Percentiles rank a stretch among this genome's conserved stretches.
Evolutionary conservation across 2,797 vertebrate genomes (phyloP).

Genomic region (Rhinophrynus dorsalis): DNA sequence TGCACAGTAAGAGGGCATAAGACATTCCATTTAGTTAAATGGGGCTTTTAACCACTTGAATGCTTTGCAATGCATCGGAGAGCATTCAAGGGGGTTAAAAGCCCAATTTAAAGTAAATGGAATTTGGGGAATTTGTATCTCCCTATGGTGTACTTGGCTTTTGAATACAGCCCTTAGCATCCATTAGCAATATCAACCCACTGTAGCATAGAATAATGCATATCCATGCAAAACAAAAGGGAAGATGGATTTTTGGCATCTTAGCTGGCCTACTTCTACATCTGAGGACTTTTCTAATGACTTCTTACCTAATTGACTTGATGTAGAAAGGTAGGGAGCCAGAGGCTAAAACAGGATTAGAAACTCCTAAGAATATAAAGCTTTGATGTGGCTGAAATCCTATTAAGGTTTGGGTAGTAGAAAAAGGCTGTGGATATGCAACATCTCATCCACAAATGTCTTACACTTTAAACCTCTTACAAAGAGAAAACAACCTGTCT

Average conservation of each 20-base stretch:
- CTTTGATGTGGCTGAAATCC: conserved; percentile 67
- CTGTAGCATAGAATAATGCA: no score
- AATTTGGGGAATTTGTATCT: no score
- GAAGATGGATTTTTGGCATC: conserved; percentile 13
- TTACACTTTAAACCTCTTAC: conserved; percentile 46
- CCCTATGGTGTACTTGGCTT: no score
- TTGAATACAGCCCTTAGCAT: no score
- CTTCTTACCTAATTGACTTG: conserved; percentile 67
- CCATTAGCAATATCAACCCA: no score
- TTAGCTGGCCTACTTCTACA: conserved; percentile 52
- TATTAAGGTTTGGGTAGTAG: conserved; percentile 60
- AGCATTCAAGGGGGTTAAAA: no score
- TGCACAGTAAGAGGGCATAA: no score
- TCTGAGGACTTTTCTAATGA: conserved; percentile 61
- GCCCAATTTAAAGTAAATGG: no score
- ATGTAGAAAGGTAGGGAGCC: conserved; percentile 55
- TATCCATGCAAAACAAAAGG: conserved; percentile 14
- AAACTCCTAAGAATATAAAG: conserved; percentile 57
- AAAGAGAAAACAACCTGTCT: conserved; percentile 5
- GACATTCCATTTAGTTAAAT: no score
- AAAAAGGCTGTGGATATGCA: conserved; percentile 55
- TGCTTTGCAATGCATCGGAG: no score
- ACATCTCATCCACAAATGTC: conserved; percentile 60
- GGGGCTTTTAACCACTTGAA: no score
- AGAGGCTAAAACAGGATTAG: conserved; percentile 64